phyloP scores from a whole-genome alignment of 2,888 invertebrate genomes.

The Caenorhabditis auriculariae region DNA sequence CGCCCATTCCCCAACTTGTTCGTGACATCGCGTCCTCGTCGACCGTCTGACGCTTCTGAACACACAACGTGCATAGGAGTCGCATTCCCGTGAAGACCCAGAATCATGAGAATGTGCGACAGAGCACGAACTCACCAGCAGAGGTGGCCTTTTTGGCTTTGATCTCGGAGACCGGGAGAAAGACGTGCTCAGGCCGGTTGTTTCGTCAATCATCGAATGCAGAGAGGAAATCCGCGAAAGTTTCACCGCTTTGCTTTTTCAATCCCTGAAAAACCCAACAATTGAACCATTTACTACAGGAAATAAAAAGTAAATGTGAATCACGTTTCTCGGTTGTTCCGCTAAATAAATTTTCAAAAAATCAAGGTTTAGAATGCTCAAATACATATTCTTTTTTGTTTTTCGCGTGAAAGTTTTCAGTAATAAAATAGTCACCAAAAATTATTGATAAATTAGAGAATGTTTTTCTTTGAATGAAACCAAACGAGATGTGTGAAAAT shows the following conservation, averaged over 20 bases:
- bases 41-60: constrained; percentile 51
- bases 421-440: no score
- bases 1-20: constrained; percentile 41
- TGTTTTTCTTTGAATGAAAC: background rate
- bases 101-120: background rate
- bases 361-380: no score
- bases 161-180: constrained; percentile 15
- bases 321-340: no score
- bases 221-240: constrained; percentile 39
- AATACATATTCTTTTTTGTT: no score
- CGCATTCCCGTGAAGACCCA: background rate
- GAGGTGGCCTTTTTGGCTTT: constrained; percentile 33
- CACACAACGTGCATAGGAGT: background rate
- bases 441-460: no score
- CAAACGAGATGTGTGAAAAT: background rate
- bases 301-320: background rate
- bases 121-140: constrained; percentile 15
- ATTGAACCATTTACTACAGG: background rate
- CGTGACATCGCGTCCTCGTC: constrained; percentile 48
- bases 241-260: constrained; percentile 17
- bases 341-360: no score
- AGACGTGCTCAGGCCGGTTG: constrained; percentile 15
- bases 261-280: constrained; percentile 9
- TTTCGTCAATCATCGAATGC: constrained; percentile 48
- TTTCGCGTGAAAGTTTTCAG: no score